These are phyloP conservation scores for Tenthredo amoena DNA, from an alignment of 2,888 invertebrate genomes.

Conservation along the genomic window DNA sequence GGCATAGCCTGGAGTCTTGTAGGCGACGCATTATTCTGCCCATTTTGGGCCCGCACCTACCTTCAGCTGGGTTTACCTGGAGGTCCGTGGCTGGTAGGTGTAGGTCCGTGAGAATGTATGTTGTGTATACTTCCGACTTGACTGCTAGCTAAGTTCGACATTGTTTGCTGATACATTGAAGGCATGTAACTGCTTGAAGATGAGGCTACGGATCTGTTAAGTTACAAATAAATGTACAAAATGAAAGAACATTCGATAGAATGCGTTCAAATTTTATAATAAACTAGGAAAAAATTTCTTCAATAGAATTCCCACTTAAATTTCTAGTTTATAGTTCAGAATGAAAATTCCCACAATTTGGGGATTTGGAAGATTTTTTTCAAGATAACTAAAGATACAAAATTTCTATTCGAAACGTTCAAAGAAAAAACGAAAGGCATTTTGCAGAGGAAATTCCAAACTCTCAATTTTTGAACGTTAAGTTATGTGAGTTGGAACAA, in stretches of 20 bases:
- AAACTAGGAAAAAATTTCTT: too few species aligned
- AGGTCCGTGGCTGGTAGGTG: constrained; percentile 71
- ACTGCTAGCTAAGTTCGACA: constrained; percentile 69
- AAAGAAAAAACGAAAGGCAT: too few species aligned
- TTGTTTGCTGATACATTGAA: constrained; percentile 70
- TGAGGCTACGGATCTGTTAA: constrained; percentile 67
- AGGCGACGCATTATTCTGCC: constrained; percentile 26
- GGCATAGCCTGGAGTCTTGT: constrained; percentile 19
- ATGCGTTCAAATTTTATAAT: not conserved
- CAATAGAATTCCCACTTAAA: too few species aligned
- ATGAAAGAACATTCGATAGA: not conserved
- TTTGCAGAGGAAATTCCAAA: too few species aligned
- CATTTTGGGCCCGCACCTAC: constrained; percentile 61
- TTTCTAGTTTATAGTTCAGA: too few species aligned
- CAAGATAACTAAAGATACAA: too few species aligned
- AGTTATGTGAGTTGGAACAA: too few species aligned
- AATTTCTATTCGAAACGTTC: too few species aligned
- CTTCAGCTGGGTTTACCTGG: constrained; percentile 73
- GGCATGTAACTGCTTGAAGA: constrained; percentile 71
- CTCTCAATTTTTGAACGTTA: too few species aligned
- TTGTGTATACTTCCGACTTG: constrained; percentile 71
- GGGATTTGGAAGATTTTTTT: too few species aligned
- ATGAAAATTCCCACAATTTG: too few species aligned
- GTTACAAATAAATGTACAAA: not conserved
- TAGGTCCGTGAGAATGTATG: constrained; percentile 71